Base-by-base conservation (phyloP, 1,140 invertebrate species). In the Choristoneura fumiferana region DNA sequence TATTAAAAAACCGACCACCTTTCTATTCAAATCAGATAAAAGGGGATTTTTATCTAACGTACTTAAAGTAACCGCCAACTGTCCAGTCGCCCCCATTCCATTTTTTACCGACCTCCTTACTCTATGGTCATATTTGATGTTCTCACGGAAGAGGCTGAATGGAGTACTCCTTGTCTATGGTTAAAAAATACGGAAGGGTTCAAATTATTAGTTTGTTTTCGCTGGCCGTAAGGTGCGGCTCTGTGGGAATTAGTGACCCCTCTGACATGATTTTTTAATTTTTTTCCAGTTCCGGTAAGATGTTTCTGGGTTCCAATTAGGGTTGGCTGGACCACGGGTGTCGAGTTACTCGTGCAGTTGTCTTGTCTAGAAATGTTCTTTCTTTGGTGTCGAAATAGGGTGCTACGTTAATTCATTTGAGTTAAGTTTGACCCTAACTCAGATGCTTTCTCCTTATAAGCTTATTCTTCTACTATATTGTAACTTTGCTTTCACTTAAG, bases 111-210 rank as follows among this genome's bases (percentile, higher is more conserved):
- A 70, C 63, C 67, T 68, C 63, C 59, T 77, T 76, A 78, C 69
- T 74, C 62, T 81, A 76, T 73, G 70, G 67, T 65, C 62, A 64
- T 84, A 63, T 85, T 85, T 85, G 71, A 75, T 52, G 74, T 86
- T 86, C 83, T 86, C 83, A 86, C 83, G 83, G 78, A 84, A 79
- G 78, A 80, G 71, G 66, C 61, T 78, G 75, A 81, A 80, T 77
- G 77, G 77, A 80, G 18, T 22, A 49, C 43, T 49, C 22, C 73
- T 29, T 35, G 14, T 40, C 35, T 76, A 65, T 57, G 63, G 56
- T 59, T 59, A 84, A 83, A 83, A 85, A 84, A 86, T 71, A 63
- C 76, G 83, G 83, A 86, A 86, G 83, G 83, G 83, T 84, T 86
- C 36, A 40, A 81, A 80, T 81, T 77, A 83, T 76, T 71, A 80